Evolutionary conservation across 2,888 invertebrate genomes (phyloP).

Genomic region (Diploptera punctata): DNA sequence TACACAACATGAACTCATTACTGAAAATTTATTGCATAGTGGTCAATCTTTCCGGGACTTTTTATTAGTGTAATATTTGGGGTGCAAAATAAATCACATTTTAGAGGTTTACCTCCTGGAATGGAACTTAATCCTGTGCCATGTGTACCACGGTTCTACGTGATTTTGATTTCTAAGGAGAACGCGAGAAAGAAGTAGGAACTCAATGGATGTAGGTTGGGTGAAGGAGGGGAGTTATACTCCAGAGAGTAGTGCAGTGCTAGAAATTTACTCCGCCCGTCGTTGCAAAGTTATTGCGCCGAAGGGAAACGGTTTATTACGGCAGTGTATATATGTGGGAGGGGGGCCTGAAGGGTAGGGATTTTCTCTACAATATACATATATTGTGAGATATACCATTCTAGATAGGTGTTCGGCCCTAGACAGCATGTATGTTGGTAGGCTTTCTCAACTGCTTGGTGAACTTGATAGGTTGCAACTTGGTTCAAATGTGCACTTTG

Average conservation of each 20-base stretch:
- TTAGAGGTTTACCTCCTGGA: neutral
- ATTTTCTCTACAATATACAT: neutral
- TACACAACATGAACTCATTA: too few relatives aligned
- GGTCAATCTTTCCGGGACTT: neutral
- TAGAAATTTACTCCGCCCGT: constrained; percentile 18
- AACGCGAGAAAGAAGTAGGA: neutral
- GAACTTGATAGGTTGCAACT: too few relatives aligned
- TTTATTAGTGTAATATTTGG: constrained; percentile 14
- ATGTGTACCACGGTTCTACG: neutral
- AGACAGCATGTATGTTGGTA: too few relatives aligned
- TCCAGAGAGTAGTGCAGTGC: constrained; percentile 1
- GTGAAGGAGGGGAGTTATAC: neutral
- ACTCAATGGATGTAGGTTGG: too few relatives aligned
- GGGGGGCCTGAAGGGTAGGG: neutral
- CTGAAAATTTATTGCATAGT: neutral
- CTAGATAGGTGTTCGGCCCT: too few relatives aligned
- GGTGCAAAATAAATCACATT: constrained; percentile 10
- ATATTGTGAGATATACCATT: too few relatives aligned
- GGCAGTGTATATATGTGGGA: neutral
- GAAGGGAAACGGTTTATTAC: constrained; percentile 28
- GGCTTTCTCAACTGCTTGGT: too few relatives aligned
- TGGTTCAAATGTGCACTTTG: too few relatives aligned
- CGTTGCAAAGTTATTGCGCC: constrained; percentile 22
- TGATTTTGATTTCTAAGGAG: constrained; percentile 16
- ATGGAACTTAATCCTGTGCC: neutral